Conservation (phyloP, 2,888 invertebrate genomes). For the Lobophora halterata region DNA sequence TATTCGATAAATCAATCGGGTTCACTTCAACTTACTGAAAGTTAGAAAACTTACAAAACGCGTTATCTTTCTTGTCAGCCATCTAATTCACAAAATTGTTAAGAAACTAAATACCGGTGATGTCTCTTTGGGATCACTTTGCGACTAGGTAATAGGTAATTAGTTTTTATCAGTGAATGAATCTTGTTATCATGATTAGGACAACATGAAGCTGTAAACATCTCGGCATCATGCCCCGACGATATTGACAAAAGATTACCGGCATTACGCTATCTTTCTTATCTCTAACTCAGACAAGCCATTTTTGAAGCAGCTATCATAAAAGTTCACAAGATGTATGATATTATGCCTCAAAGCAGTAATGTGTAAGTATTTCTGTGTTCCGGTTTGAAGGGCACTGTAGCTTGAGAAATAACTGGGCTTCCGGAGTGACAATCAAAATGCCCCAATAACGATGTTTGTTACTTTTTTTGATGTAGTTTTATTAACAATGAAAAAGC, state of each 20-base stretch:
- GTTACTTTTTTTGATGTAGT: too few relatives aligned
- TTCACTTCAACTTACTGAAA: too few relatives aligned
- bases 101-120: background rate
- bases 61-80: constrained; percentile 51
- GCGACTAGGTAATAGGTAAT: constrained; percentile 26
- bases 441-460: too few relatives aligned
- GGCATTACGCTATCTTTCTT: constrained; percentile 49
- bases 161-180: constrained; percentile 30
- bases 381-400: too few relatives aligned
- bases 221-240: constrained; percentile 47
- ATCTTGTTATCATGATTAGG: constrained; percentile 44
- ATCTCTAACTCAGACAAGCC: constrained; percentile 48
- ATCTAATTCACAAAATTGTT: constrained; percentile 10
- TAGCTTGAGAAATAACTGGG: too few relatives aligned
- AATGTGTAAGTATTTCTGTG: too few relatives aligned
- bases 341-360: too few relatives aligned
- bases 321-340: constrained; percentile 14
- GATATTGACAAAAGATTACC: constrained; percentile 73
- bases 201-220: constrained; percentile 49
- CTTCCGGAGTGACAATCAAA: too few relatives aligned
- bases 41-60: constrained; percentile 77
- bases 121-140: constrained; percentile 13
- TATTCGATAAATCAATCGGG: too few relatives aligned
- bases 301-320: constrained; percentile 37
- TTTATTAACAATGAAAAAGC: too few relatives aligned